Evolutionary conservation across 2,797 vertebrate species (phyloP).

Genomic region (Myiothlypis chrysogaster): DNA sequence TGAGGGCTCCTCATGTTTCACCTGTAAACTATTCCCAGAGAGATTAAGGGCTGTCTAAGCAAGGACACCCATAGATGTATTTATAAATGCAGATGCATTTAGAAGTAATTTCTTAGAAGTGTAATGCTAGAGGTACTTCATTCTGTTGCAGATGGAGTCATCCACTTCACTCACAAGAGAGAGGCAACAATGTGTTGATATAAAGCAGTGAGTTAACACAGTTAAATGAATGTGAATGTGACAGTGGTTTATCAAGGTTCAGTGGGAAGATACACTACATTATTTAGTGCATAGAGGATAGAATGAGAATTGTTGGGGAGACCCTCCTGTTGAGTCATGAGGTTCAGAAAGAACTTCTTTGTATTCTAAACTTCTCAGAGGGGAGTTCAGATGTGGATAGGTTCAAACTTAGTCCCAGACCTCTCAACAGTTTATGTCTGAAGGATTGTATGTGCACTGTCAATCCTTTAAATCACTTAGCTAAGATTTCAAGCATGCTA

Average conservation of each 20-base stretch:
- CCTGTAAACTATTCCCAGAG: not conserved
- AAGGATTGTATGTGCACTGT: not conserved
- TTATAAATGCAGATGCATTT: not conserved
- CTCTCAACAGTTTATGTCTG: not conserved
- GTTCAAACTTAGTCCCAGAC: not conserved
- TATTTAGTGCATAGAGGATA: not conserved
- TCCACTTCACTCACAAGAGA: not conserved
- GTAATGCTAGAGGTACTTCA: not conserved
- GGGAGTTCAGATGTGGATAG: not conserved
- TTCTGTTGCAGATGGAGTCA: not conserved
- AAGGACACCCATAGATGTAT: not conserved
- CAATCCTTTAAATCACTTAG: not conserved
- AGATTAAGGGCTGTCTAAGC: not conserved
- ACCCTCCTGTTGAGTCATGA: not conserved
- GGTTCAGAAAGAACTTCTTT: not conserved
- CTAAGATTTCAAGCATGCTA: not conserved
- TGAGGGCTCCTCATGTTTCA: not conserved
- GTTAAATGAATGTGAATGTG: not conserved
- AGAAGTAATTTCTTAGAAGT: not conserved
- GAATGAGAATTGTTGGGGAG: not conserved
- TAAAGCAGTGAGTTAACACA: not conserved
- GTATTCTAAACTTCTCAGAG: not conserved
- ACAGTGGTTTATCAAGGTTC: not conserved
- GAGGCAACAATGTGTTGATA: not conserved
- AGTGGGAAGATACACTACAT: not conserved